Percentiles rank a stretch among this genome's conserved stretches.
These are phyloP conservation scores for Phasianus colchicus DNA, from an alignment of 2,113 vertebrate genomes.

Conservation along the genomic window DNA sequence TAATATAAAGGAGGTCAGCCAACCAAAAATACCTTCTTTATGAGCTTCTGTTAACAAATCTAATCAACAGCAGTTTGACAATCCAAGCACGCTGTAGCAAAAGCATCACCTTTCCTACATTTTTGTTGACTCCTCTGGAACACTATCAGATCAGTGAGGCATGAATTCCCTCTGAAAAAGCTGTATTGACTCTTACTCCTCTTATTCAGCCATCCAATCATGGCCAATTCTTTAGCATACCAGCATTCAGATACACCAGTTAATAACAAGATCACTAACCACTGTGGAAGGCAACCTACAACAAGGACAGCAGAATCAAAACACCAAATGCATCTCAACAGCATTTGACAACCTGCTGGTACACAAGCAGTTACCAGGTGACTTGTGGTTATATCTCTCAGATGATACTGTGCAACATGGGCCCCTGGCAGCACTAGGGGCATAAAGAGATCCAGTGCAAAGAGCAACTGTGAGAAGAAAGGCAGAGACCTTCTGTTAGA, in stretches of 20 bases:
- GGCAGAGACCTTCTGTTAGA: background rate
- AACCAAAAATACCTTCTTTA: background rate
- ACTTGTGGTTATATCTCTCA: background rate
- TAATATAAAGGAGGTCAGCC: background rate
- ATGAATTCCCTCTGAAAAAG: background rate
- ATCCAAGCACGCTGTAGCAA: fast-evolving
- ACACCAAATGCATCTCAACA: background rate
- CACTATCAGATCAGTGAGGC: background rate
- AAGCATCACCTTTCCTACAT: background rate
- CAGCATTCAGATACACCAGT: background rate
- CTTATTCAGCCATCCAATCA: background rate
- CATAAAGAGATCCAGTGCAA: background rate
- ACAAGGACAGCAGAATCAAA: background rate
- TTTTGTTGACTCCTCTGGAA: background rate
- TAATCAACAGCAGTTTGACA: background rate
- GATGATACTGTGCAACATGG: fast-evolving
- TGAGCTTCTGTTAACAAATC: background rate
- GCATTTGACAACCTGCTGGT: background rate
- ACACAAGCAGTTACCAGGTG: background rate
- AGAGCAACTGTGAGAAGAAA: background rate
- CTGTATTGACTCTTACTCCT: background rate
- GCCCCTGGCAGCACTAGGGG: background rate
- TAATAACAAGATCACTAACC: background rate
- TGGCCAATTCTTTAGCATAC: fast-evolving
- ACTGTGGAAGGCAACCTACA: background rate